phyloP scores from a whole-genome alignment of 2,888 invertebrate genomes.

The Tyria jacobaeae region DNA sequence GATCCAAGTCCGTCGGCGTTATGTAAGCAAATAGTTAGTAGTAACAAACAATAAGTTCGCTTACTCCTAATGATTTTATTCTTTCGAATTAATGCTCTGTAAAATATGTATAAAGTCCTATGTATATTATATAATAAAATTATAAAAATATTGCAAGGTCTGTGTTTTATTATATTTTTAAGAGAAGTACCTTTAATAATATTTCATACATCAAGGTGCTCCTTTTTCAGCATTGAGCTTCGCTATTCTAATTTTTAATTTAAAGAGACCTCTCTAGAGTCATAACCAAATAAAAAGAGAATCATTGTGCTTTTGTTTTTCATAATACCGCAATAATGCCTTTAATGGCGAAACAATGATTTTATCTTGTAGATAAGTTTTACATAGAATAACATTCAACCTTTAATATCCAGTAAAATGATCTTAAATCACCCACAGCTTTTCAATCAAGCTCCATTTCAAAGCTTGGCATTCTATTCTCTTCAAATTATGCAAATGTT shows the following conservation, averaged over 20 bases:
- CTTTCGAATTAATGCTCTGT: neutral
- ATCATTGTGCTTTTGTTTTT: too few species aligned
- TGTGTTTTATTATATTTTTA: neutral
- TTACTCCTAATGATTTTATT: too few species aligned
- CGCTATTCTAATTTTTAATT: too few species aligned
- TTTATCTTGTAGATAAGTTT: slow-evolving; percentile 28
- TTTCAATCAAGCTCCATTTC: slow-evolving; percentile 73
- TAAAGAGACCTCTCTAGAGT: too few species aligned
- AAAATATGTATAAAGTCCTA: slow-evolving; percentile 2
- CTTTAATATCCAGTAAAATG: slow-evolving; percentile 52
- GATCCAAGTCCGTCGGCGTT: neutral
- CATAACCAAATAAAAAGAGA: too few species aligned
- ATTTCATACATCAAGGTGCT: too few species aligned
- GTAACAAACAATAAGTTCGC: neutral
- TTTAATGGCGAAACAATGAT: neutral
- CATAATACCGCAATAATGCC: neutral
- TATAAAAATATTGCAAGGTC: neutral
- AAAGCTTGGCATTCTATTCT: slow-evolving; percentile 68
- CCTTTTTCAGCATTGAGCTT: too few species aligned
- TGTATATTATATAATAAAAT: neutral
- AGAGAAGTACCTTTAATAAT: too few species aligned
- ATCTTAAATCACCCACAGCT: slow-evolving; percentile 59
- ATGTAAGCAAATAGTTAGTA: neutral
- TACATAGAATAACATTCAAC: slow-evolving; percentile 33
- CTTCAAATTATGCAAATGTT: slow-evolving; percentile 78